phyloP scores from a whole-genome alignment of 2,797 vertebrate genomes.

The Toxotes lorentzi region DNA sequence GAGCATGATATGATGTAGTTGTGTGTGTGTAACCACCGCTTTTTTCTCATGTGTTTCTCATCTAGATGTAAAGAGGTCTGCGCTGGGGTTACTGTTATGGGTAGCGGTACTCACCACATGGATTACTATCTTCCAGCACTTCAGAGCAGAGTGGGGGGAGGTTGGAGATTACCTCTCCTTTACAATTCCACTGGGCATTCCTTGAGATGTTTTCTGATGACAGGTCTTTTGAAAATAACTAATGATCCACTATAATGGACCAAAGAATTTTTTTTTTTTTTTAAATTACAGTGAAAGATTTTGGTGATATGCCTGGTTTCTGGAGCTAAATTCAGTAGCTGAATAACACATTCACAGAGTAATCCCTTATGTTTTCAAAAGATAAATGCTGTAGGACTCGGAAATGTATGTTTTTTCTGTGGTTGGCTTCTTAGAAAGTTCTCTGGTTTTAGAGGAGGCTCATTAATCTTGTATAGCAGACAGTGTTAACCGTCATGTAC shows the following conservation, averaged over 20 bases:
- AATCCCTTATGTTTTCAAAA: slow-evolving; percentile 19
- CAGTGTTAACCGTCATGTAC: slow-evolving; percentile 15
- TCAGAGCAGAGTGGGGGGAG: slow-evolving; percentile 91
- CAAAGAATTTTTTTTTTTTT: slow-evolving; percentile 39
- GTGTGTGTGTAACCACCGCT: background rate
- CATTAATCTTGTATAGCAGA: slow-evolving; percentile 27
- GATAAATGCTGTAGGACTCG: slow-evolving; percentile 16
- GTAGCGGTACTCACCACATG: slow-evolving; percentile 91
- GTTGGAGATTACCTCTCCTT: slow-evolving; percentile 93
- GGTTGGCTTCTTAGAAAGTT: slow-evolving; percentile 27
- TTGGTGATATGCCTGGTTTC: slow-evolving; percentile 26
- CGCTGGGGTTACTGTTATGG: slow-evolving; percentile 91
- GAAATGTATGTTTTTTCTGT: slow-evolving; percentile 10
- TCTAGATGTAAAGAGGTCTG: slow-evolving; percentile 92
- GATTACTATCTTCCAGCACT: slow-evolving; percentile 93
- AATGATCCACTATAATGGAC: slow-evolving; percentile 51
- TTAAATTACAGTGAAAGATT: slow-evolving; percentile 36
- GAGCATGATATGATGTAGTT: background rate
- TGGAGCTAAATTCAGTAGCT: slow-evolving; percentile 12
- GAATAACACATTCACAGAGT: background rate
- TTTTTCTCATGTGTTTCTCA: slow-evolving; percentile 22
- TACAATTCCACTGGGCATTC: slow-evolving; percentile 92
- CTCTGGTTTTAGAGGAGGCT: slow-evolving; percentile 19
- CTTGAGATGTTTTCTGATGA: slow-evolving; percentile 74
- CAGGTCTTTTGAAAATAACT: slow-evolving; percentile 35